These are phyloP conservation scores for Eupithecia exiguata DNA, from an alignment of 2,888 invertebrate species.

Conservation along the genomic window DNA sequence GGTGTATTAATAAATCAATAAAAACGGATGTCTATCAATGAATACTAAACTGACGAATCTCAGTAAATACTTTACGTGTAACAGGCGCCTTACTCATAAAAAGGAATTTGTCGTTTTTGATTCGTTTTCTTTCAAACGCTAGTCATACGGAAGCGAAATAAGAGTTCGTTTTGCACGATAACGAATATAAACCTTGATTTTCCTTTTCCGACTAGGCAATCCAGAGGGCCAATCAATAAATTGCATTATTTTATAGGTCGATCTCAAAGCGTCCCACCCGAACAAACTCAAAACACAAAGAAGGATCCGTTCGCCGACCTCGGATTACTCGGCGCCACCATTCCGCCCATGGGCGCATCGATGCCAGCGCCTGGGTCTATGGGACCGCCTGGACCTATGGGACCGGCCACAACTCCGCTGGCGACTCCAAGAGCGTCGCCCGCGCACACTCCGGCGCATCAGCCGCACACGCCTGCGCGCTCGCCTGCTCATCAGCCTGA, in stretches of 20 bases:
- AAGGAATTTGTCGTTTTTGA: no score
- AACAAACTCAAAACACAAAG: conserved; percentile 72
- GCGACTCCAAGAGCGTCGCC: conserved; percentile 69
- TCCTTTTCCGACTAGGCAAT: neutral
- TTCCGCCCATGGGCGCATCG: conserved; percentile 32
- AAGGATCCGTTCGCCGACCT: conserved; percentile 91
- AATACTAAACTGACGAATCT: no score
- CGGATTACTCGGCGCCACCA: conserved; percentile 67
- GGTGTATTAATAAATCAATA: no score
- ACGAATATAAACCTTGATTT: no score
- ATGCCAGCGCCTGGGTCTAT: conserved; percentile 27
- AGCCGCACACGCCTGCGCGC: conserved; percentile 63
- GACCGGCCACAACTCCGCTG: conserved; percentile 49
- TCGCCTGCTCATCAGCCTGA: conserved; percentile 78
- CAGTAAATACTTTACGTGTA: no score
- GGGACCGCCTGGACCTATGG: conserved; percentile 36
- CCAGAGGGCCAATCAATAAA: neutral
- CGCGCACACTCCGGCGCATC: conserved; percentile 67
- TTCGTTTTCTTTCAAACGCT: no score
- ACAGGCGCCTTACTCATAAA: no score
- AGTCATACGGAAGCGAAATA: no score
- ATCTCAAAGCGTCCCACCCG: conserved; percentile 68
- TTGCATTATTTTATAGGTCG: conserved; percentile 51
- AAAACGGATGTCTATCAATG: no score
- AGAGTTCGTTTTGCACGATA: no score